Evolutionary conservation across 2,888 invertebrate species (phyloP).

Genomic region (Tinea trinotella): DNA sequence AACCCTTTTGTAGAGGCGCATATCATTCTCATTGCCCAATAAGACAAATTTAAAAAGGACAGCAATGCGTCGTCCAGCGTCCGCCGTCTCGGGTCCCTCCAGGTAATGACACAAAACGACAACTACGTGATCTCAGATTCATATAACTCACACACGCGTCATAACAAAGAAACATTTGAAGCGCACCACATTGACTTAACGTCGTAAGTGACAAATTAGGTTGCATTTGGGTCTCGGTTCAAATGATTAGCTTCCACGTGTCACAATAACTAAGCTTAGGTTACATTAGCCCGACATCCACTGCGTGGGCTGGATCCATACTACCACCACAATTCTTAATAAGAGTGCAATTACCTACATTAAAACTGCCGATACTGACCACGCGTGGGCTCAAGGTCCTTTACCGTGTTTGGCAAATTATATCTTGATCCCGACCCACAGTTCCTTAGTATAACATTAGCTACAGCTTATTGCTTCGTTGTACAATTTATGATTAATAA

Average conservation of each 20-base stretch:
- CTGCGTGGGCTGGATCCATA: constrained; percentile 41
- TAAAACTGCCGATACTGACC: constrained; percentile 23
- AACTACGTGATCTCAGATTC: constrained; percentile 31
- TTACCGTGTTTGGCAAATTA: constrained; percentile 55
- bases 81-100: constrained; percentile 40
- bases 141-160: constrained; percentile 38
- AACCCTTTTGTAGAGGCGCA: constrained; percentile 57
- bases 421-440: constrained; percentile 31
- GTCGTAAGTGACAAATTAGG: not conserved
- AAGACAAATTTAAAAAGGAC: constrained; percentile 44
- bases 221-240: constrained; percentile 1
- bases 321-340: constrained; percentile 49
- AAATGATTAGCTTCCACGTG: constrained; percentile 13
- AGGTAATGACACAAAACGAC: constrained; percentile 57
- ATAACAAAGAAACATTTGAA: constrained; percentile 8
- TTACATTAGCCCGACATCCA: constrained; percentile 26
- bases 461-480: constrained; percentile 37
- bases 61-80: constrained; percentile 26
- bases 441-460: not conserved
- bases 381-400: constrained; percentile 58
- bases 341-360: constrained; percentile 36
- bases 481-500: constrained; percentile 25
- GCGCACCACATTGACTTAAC: not conserved
- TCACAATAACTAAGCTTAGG: constrained; percentile 10
- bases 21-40: constrained; percentile 64